Evolutionary conservation across 2,888 invertebrate genomes (phyloP).

Genomic region (Operophtera brumata): DNA sequence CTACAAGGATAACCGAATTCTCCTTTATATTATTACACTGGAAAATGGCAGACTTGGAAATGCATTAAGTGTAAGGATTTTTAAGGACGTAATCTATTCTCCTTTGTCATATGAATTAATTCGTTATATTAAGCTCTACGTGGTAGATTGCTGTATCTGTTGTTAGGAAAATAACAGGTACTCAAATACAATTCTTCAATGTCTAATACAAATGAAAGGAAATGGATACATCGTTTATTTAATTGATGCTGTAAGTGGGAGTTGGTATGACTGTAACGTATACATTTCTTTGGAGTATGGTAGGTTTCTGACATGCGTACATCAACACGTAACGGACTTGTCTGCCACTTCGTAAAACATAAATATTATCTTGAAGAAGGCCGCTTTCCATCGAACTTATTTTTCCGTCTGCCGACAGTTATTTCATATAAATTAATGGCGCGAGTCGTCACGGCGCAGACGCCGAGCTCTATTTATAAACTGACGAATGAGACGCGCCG

Average conservation of each 20-base stretch:
- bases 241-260: slow-evolving; percentile 45
- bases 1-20: background rate
- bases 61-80: background rate
- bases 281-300: slow-evolving; percentile 51
- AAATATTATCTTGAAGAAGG: slow-evolving; percentile 78
- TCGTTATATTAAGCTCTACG: background rate
- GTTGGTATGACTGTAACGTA: slow-evolving; percentile 46
- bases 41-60: background rate
- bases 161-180: background rate
- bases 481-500: slow-evolving; percentile 80
- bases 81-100: background rate
- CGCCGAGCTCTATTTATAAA: slow-evolving; percentile 78
- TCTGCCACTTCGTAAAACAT: slow-evolving; percentile 76
- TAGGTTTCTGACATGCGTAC: slow-evolving; percentile 62
- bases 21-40: background rate
- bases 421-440: slow-evolving; percentile 81
- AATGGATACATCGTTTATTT: slow-evolving; percentile 47
- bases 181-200: slow-evolving; percentile 36
- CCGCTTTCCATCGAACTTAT: slow-evolving; percentile 76
- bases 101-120: background rate
- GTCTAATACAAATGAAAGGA: slow-evolving; percentile 45
- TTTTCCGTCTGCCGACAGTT: slow-evolving; percentile 80
- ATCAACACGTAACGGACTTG: slow-evolving; percentile 59
- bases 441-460: slow-evolving; percentile 80
- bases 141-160: background rate